phyloP scores from a whole-genome alignment of 2,888 invertebrate species.

The Andrena fulva region DNA sequence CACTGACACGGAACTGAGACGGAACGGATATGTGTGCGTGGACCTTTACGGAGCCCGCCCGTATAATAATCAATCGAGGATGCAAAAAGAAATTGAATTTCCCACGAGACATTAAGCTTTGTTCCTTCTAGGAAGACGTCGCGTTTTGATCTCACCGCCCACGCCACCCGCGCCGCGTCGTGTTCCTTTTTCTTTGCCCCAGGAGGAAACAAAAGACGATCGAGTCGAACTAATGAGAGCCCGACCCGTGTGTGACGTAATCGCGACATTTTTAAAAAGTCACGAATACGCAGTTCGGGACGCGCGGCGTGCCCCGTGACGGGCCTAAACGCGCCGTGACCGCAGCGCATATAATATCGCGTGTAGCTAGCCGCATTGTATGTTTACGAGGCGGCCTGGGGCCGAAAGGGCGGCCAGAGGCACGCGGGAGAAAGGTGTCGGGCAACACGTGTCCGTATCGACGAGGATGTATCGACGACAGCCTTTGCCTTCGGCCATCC shows the following conservation, averaged over 20 bases:
- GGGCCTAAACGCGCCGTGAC: constrained; percentile 79
- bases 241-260: constrained; percentile 78
- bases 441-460: constrained; percentile 81
- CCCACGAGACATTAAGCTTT: constrained; percentile 12
- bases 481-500: constrained; percentile 76
- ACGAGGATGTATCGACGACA: constrained; percentile 77
- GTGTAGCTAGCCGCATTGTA: constrained; percentile 77
- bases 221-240: constrained; percentile 61
- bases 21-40: too few species aligned
- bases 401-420: constrained; percentile 46
- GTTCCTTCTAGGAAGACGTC: constrained; percentile 26
- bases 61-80: background rate
- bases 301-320: constrained; percentile 75
- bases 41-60: too few species aligned
- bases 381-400: constrained; percentile 75
- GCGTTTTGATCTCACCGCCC: constrained; percentile 75
- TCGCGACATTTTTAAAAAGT: constrained; percentile 82
- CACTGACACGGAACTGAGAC: too few species aligned
- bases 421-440: constrained; percentile 68
- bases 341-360: constrained; percentile 72
- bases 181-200: constrained; percentile 47
- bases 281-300: constrained; percentile 78
- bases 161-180: constrained; percentile 55
- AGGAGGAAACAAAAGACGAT: constrained; percentile 63
- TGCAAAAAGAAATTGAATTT: constrained; percentile 12